phyloP scores from a whole-genome alignment of 2,888 invertebrate species.

The Silvanus unidentatus region DNA sequence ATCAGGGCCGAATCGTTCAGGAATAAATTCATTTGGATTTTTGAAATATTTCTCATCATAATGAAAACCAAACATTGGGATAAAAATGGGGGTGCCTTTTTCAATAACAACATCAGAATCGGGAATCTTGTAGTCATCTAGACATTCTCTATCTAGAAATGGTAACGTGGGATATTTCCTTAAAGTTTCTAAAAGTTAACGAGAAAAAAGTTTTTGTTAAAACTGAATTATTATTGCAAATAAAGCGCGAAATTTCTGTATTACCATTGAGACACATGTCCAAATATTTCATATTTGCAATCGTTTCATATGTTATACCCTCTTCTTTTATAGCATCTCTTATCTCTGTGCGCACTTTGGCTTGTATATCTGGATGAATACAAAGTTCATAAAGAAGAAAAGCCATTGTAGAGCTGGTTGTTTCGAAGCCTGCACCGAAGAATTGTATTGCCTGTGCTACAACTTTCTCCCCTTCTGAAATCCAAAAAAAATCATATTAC shows the following conservation, averaged over 20 bases:
- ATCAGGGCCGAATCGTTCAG: slow-evolving; percentile 30
- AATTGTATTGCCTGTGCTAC: slow-evolving; percentile 37
- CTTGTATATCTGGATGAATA: slow-evolving; percentile 50
- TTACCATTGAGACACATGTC: slow-evolving; percentile 23
- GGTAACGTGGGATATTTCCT: slow-evolving; percentile 43
- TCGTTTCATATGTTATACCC: slow-evolving; percentile 48
- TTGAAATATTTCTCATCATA: slow-evolving; percentile 32
- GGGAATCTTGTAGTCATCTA: slow-evolving; percentile 30
- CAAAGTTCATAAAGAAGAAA: slow-evolving; percentile 54
- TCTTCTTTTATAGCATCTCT: slow-evolving; percentile 40
- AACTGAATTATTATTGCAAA: slow-evolving; percentile 2
- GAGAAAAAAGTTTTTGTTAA: neutral
- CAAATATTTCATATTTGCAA: slow-evolving; percentile 53
- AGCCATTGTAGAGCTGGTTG: slow-evolving; percentile 53
- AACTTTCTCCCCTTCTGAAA: slow-evolving; percentile 14
- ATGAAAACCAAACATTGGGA: slow-evolving; percentile 31
- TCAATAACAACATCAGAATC: slow-evolving; percentile 30
- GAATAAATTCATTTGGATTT: slow-evolving; percentile 29
- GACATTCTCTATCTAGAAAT: slow-evolving; percentile 33
- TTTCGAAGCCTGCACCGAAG: slow-evolving; percentile 58
- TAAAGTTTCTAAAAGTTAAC: slow-evolving; percentile 40
- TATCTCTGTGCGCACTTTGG: slow-evolving; percentile 50
- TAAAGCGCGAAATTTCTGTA: neutral
- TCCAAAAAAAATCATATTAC: neutral
- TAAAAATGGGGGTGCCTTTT: slow-evolving; percentile 38